A percentile compares a stretch with the other conserved stretches of the same genome.
phyloP scores from a whole-genome alignment of 2,797 vertebrate genomes.

The Aselliscus stoliczkanus region DNA sequence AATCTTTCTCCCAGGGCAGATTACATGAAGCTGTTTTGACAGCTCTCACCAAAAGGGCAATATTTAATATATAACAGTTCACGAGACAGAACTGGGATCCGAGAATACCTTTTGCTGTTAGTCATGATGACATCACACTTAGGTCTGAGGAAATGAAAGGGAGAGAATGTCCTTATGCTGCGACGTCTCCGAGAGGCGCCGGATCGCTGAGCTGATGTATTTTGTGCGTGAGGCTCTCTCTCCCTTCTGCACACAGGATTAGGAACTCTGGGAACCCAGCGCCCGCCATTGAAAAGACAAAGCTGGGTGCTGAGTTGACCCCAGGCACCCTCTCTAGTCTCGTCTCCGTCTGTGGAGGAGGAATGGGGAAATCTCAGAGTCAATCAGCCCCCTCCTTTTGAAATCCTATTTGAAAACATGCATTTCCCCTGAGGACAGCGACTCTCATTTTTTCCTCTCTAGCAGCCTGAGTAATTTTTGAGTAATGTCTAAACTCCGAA shows the following conservation, averaged over 20 bases:
- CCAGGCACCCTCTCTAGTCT: neutral
- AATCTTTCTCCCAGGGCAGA: slow-evolving; percentile 72
- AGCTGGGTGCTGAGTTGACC: neutral
- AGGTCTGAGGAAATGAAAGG: neutral
- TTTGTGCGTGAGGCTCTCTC: too few species aligned
- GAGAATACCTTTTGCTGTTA: slow-evolving; percentile 73
- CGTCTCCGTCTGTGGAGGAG: accelerated
- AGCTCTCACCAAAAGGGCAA: slow-evolving; percentile 78
- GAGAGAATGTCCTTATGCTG: neutral
- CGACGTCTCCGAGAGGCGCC: neutral
- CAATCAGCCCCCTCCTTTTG: neutral
- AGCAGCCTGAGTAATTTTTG: neutral
- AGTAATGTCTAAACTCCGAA: neutral
- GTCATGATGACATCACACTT: slow-evolving; percentile 68
- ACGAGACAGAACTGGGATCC: slow-evolving; percentile 70
- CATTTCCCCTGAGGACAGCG: neutral
- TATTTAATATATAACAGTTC: slow-evolving; percentile 81
- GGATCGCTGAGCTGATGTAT: accelerated
- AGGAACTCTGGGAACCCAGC: neutral
- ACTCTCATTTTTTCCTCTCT: neutral
- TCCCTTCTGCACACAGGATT: too few species aligned
- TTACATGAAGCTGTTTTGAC: slow-evolving; percentile 83
- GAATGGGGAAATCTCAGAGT: neutral
- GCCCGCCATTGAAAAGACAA: neutral
- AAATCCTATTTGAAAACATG: neutral